Evolutionary conservation across 2,113 vertebrate species (phyloP), one percentile per base, ranked within the genome.

Genomic region (Columba livia): DNA sequence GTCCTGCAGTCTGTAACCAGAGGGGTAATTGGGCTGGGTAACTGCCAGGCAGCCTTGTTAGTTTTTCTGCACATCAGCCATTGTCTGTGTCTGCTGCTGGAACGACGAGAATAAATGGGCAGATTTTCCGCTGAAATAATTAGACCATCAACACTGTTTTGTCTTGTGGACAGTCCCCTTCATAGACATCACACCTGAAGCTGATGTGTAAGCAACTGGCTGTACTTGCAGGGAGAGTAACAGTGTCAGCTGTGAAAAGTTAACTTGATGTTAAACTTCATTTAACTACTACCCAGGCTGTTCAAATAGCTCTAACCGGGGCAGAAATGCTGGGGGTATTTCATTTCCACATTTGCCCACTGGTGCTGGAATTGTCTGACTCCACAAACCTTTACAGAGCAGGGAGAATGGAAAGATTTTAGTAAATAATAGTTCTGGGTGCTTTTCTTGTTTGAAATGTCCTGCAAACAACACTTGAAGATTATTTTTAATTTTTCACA

Each of bases 101-200:
- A 89, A 77, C 66, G 80, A 3, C 25, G 26, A 69, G 64, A 77
- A 16, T 38, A 51, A 71, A 6, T 0, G 0, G 44, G 31, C 21
- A 60, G 84, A 40, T 87, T 93, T 94, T 85, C 61, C 95, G 66
- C 62, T 92, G 15, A 87, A 79, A 83, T 88, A 51, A 83, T 90
- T 50, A 65, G 47, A 36, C 56, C 60, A 20, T 61, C 31, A 62
- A 6, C 7, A 26, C 58, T n/a, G 25, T 38, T 89, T 69, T 75
- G 61, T 85, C 29, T 40, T 40, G 40, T 56, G 85, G 83, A 40
- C 44, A 26, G 54, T 75, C 58, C 57, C 17, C 31, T 69, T 75
- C 40, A 15, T 15, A 54, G 51, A 4, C 53, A 60, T 67, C 40
- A 28, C 42, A 58, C 84, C 85, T 93, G 81, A 91, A 82, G 74